Percentiles rank a stretch among this genome's conserved stretches.
phyloP scores from a whole-genome alignment of 2,797 vertebrate genomes.

The Ara ararauna region DNA sequence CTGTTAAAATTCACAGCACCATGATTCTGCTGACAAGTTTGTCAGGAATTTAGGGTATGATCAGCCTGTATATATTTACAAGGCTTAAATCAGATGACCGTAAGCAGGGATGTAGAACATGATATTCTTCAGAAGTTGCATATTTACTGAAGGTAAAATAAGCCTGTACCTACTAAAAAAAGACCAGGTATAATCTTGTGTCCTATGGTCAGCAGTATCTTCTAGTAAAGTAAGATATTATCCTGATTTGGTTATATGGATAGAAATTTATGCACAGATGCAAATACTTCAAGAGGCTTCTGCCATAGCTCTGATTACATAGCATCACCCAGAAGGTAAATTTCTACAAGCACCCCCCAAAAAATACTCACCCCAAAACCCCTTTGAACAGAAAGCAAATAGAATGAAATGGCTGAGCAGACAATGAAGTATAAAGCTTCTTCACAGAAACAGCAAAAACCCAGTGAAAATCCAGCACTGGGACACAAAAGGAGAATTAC shows the following conservation, averaged over 20 bases:
- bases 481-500: not conserved
- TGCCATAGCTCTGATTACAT: not conserved
- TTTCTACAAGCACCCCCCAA: not conserved
- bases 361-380: accelerated
- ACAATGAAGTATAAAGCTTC: not conserved
- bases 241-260: not conserved
- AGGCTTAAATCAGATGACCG: not conserved
- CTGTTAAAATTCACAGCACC: not conserved
- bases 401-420: not conserved
- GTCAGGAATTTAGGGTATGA: not conserved
- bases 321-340: not conserved
- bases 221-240: not conserved
- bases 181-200: accelerated
- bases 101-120: not conserved
- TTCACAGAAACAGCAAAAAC: not conserved
- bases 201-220: not conserved
- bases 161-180: not conserved
- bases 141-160: not conserved
- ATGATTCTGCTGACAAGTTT: not conserved
- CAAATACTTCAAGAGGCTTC: not conserved
- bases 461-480: not conserved
- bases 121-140: not conserved
- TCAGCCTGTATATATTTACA: not conserved
- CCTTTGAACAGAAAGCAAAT: not conserved
- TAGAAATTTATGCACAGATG: not conserved